Conservation (phyloP, 2,888 invertebrate genomes). For the Heliconius cydno region DNA sequence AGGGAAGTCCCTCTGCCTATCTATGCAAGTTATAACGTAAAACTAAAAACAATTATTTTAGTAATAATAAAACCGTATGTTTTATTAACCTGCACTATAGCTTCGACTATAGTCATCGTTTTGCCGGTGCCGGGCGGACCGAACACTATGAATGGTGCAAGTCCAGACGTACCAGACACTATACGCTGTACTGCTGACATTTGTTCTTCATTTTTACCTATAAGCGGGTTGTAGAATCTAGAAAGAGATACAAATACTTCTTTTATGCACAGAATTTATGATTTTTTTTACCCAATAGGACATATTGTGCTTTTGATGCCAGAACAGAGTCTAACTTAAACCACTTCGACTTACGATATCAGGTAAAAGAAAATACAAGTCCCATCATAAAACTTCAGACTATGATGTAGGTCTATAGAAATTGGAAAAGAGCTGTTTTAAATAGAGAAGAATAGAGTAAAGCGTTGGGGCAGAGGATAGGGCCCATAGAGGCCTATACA, state of each 20-base stretch:
- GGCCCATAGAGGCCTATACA: too few relatives aligned
- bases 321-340: too few relatives aligned
- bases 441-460: too few relatives aligned
- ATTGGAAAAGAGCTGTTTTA: too few relatives aligned
- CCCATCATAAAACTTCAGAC: too few relatives aligned
- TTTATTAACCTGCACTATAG: constrained; percentile 62
- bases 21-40: neutral
- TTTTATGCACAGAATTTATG: neutral
- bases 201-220: constrained; percentile 60
- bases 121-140: constrained; percentile 93
- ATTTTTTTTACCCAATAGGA: too few relatives aligned
- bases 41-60: neutral
- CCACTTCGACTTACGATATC: too few relatives aligned
- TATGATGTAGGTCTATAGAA: too few relatives aligned
- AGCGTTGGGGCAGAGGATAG: too few relatives aligned
- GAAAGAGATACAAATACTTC: constrained; percentile 3
- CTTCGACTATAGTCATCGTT: constrained; percentile 78
- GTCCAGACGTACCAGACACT: constrained; percentile 81
- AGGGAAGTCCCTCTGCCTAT: neutral
- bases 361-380: too few relatives aligned
- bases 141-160: constrained; percentile 89
- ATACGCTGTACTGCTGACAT: constrained; percentile 81
- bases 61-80: neutral
- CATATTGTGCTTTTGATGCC: too few relatives aligned
- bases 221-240: constrained; percentile 64